Evolutionary conservation across 2,797 vertebrate species (phyloP).

Genomic region (Paratrypauchen microcephalus): DNA sequence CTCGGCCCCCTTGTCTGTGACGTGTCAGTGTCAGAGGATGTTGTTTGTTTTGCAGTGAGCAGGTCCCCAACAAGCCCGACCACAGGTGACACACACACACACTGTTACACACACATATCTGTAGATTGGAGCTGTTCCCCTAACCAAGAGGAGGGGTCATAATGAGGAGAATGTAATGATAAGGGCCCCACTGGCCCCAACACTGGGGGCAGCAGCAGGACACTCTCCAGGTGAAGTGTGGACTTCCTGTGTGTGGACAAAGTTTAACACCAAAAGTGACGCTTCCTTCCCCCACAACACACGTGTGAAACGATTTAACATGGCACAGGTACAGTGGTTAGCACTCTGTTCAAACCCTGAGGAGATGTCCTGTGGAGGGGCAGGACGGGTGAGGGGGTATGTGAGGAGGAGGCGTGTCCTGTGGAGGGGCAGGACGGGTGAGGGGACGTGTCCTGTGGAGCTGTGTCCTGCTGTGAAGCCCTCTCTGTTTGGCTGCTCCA

Average conservation of each 20-base stretch:
- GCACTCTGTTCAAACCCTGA: too few species aligned
- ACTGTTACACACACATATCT: not conserved
- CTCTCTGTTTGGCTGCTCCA: conserved; percentile 1
- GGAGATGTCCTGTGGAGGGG: too few species aligned
- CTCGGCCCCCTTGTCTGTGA: not conserved
- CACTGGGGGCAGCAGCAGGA: conserved; percentile 7
- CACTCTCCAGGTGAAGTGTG: not conserved
- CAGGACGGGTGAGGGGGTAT: too few species aligned
- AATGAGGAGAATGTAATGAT: not conserved
- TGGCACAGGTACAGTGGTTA: too few species aligned
- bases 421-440: too few species aligned
- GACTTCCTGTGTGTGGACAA: too few species aligned
- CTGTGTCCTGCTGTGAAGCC: conserved; percentile 1
- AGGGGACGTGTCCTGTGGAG: not conserved
- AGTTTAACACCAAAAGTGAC: too few species aligned
- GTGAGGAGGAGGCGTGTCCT: too few species aligned
- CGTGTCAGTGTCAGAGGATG: not conserved
- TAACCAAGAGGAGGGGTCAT: not conserved
- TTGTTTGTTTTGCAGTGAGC: conserved; percentile 63
- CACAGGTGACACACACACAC: conserved; percentile 64
- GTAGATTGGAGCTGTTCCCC: not conserved
- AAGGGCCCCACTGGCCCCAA: conserved; percentile 1
- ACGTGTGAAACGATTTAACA: too few species aligned
- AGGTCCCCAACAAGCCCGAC: conserved; percentile 68
- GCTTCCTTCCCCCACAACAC: too few species aligned